Evolutionary conservation across 2,797 vertebrate species (phyloP).

Genomic region (Siniperca obscura): DNA sequence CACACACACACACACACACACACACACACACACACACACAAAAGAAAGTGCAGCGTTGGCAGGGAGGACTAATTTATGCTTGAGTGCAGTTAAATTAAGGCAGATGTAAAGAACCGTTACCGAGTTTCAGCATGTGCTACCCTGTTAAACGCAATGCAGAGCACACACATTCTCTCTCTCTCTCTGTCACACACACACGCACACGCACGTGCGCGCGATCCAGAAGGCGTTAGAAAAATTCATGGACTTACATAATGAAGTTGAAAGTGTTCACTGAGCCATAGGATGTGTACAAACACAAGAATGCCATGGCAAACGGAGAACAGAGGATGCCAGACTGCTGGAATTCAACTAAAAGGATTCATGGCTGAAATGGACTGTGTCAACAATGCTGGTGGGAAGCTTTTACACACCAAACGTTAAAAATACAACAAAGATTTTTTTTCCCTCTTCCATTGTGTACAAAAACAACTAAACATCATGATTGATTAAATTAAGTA

Average conservation of each 20-base stretch:
- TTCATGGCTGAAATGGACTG: slow-evolving; percentile 14
- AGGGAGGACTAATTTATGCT: slow-evolving; percentile 73
- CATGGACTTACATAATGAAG: slow-evolving; percentile 49
- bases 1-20: slow-evolving; percentile 12
- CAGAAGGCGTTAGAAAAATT: slow-evolving; percentile 21
- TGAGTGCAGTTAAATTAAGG: slow-evolving; percentile 77
- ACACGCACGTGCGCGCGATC: slow-evolving; percentile 13
- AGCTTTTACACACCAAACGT: background rate
- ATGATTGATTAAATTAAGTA: background rate
- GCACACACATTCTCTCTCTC: slow-evolving; percentile 24
- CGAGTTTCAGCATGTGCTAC: slow-evolving; percentile 59
- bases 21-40: slow-evolving; percentile 18
- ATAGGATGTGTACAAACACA: slow-evolving; percentile 57
- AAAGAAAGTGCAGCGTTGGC: slow-evolving; percentile 69
- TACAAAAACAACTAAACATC: slow-evolving; percentile 13
- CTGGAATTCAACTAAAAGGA: slow-evolving; percentile 18
- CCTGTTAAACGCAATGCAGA: slow-evolving; percentile 65
- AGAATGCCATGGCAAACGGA: slow-evolving; percentile 26
- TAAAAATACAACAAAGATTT: background rate
- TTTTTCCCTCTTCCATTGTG: background rate
- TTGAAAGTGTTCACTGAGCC: slow-evolving; percentile 44
- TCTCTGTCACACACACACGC: slow-evolving; percentile 29
- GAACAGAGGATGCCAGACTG: slow-evolving; percentile 2
- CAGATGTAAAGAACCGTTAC: slow-evolving; percentile 69
- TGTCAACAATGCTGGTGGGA: slow-evolving; percentile 13